Percentiles rank a stretch among this genome's conserved stretches.
Conservation (phyloP, 2,113 vertebrate species). For the Gorsachius goisagi region DNA sequence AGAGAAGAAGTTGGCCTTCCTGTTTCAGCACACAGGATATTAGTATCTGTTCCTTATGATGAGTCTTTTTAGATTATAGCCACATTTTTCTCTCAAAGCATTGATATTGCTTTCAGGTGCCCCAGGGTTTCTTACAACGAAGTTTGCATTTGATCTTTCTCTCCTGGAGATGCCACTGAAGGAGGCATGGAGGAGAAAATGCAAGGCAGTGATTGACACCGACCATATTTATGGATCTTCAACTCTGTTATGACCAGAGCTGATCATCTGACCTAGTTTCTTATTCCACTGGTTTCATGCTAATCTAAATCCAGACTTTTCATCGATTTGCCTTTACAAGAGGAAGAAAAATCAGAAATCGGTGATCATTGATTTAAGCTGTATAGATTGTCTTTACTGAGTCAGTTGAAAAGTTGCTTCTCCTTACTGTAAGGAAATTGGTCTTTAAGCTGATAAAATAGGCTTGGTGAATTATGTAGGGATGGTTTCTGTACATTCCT, state of each 20-base stretch:
- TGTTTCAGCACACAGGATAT: not conserved
- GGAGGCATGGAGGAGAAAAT: not conserved
- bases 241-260: not conserved
- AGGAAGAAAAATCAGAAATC: not conserved
- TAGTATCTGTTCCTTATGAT: not conserved
- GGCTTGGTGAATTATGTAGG: not conserved
- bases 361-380: not conserved
- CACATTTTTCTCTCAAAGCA: not conserved
- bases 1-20: not conserved
- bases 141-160: not conserved
- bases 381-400: not conserved
- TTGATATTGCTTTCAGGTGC: not conserved
- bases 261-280: not conserved
- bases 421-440: not conserved
- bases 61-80: not conserved
- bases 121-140: not conserved
- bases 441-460: not conserved
- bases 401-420: not conserved
- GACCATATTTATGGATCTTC: not conserved
- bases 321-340: not conserved
- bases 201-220: not conserved
- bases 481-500: not conserved
- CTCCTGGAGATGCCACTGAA: not conserved
- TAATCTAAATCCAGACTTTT: not conserved
- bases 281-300: not conserved